A percentile compares a stretch with the other conserved stretches of the same genome.
Evolutionary conservation across 2,888 invertebrate genomes (phyloP).

Genomic region (Nebria salina): DNA sequence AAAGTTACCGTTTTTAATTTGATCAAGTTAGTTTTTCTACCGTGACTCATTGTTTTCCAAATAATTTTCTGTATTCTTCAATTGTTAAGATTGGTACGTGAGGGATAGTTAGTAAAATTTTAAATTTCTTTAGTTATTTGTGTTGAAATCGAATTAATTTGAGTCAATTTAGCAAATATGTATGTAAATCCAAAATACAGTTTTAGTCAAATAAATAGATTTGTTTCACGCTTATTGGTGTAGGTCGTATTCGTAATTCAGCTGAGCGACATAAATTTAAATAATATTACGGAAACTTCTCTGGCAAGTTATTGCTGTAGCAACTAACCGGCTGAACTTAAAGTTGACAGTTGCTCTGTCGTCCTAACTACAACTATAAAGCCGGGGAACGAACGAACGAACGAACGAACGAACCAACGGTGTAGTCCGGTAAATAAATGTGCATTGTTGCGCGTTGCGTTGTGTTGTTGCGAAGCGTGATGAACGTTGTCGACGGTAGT

Average conservation of each 20-base stretch:
- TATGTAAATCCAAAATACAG: too few species aligned
- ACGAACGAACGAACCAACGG: too few species aligned
- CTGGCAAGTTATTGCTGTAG: neutral
- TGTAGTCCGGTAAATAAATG: slow-evolving; percentile 7
- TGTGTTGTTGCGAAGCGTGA: slow-evolving; percentile 4
- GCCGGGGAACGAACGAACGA: neutral
- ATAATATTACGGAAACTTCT: neutral
- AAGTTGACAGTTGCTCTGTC: neutral
- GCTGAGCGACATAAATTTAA: too few species aligned
- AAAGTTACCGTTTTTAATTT: neutral
- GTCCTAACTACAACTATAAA: neutral
- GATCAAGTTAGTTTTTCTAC: neutral
- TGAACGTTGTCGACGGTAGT: slow-evolving; percentile 7
- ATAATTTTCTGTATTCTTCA: neutral
- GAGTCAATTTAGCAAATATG: too few species aligned
- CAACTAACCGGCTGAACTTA: neutral
- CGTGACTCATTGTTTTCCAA: neutral
- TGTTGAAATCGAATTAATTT: too few species aligned
- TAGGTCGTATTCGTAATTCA: too few species aligned
- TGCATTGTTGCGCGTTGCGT: neutral
- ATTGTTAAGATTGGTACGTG: neutral
- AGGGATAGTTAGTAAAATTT: neutral
- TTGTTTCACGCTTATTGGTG: too few species aligned
- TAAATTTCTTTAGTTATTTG: too few species aligned
- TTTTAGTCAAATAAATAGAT: too few species aligned